A percentile compares a stretch with the other conserved stretches of the same genome.
These are phyloP conservation scores for Eristalinus sepulchralis DNA, from an alignment of 2,888 invertebrate genomes.

Conservation along the genomic window DNA sequence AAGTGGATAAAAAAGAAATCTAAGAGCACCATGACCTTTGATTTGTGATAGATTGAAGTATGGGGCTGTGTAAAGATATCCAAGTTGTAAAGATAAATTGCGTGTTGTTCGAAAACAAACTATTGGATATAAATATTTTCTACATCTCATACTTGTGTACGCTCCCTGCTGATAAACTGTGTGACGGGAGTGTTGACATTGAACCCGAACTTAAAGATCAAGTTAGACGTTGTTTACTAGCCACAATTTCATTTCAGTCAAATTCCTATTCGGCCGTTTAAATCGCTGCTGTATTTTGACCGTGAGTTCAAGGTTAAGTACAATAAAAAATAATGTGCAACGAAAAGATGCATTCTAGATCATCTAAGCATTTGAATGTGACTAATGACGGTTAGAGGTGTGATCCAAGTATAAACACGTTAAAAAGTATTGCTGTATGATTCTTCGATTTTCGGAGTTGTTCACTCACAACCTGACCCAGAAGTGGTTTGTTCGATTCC, in stretches of 20 bases:
- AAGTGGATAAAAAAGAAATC: neutral
- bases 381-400: too few species aligned
- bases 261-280: too few species aligned
- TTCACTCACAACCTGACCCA: too few species aligned
- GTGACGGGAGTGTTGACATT: neutral
- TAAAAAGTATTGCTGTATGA: too few species aligned
- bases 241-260: neutral
- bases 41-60: neutral
- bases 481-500: too few species aligned
- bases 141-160: neutral
- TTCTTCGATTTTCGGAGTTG: too few species aligned
- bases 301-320: too few species aligned
- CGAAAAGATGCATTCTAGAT: too few species aligned
- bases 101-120: neutral
- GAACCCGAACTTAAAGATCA: neutral
- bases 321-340: too few species aligned
- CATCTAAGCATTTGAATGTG: too few species aligned
- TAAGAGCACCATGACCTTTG: conserved; percentile 14
- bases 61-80: neutral
- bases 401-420: too few species aligned
- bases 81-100: neutral
- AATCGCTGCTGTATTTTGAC: too few species aligned
- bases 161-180: neutral
- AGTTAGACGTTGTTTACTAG: neutral
- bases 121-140: neutral